Evolutionary conservation across 1,140 invertebrate genomes (phyloP), one percentile per base, ranked within the genome.

Genomic region (Fragariocoptes setiger): DNA sequence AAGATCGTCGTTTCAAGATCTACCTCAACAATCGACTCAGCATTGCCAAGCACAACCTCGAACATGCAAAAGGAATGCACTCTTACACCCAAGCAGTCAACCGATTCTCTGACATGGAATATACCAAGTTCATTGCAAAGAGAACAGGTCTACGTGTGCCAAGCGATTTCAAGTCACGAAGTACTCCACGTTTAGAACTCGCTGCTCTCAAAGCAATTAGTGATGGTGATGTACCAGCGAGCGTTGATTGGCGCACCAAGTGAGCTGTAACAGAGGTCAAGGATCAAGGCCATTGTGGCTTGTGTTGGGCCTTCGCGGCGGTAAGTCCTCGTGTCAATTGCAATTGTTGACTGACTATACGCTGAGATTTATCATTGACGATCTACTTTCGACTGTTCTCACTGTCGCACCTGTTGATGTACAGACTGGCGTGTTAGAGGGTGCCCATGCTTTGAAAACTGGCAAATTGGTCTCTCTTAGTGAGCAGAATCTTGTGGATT

Each of bases 361-460:
- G n/a, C n/a, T n/a, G n/a, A n/a, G n/a, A n/a, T n/a, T n/a, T n/a
- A n/a, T n/a, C n/a, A n/a, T n/a, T n/a, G n/a, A n/a, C n/a, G n/a
- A n/a, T n/a, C n/a, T n/a, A n/a, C n/a, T n/a, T n/a, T n/a, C n/a
- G n/a, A n/a, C n/a, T n/a, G n/a, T n/a, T n/a, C n/a, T n/a, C n/a
- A n/a, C n/a, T n/a, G n/a, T n/a, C n/a, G n/a, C n/a, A n/a, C n/a
- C n/a, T n/a, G n/a, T n/a, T n/a, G n/a, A n/a, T n/a, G n/a, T n/a
- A n/a, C n/a, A n/a, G 25, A 92, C 82, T 48, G 88, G 85, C 19
- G 62, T 85, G 0, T 60, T 40, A 3, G 44, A 46, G 40, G 86
- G 76, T 18, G 85, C 94, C 58, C 74, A 88, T 56, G 88, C 76
- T 60, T 69, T 82, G 44, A 70, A 74, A 55, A 70, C 65, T 22